Evolutionary conservation across 2,797 vertebrate species (phyloP).

Genomic region (Phoxinus dragarum): DNA sequence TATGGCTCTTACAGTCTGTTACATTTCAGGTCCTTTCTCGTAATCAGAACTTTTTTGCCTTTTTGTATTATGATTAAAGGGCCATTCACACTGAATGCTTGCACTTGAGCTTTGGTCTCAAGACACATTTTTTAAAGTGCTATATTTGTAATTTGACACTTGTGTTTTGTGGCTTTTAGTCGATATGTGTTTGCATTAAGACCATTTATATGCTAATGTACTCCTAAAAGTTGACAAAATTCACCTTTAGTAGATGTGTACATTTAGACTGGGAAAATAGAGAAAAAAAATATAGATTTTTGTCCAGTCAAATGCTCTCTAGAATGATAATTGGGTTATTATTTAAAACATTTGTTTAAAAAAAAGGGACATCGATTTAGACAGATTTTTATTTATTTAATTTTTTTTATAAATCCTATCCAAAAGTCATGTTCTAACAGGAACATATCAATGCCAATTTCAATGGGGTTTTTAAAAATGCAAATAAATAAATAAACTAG

Average conservation of each 20-base stretch:
- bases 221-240: background rate
- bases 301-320: background rate
- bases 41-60: background rate
- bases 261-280: background rate
- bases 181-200: too few relatives aligned
- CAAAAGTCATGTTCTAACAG: background rate
- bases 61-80: background rate
- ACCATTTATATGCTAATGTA: background rate
- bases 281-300: background rate
- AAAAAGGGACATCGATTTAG: background rate
- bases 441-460: background rate
- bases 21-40: background rate
- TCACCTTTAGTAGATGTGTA: background rate
- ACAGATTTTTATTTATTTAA: background rate
- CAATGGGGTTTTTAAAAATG: background rate
- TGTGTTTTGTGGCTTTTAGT: background rate
- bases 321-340: background rate
- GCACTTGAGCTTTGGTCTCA: background rate
- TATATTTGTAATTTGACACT: constrained; percentile 6
- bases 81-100: background rate
- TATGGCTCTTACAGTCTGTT: constrained; percentile 31
- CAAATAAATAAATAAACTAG: background rate
- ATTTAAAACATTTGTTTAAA: background rate
- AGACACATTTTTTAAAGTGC: background rate
- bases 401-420: background rate